Base-by-base conservation (phyloP, 2,888 invertebrate genomes). In the Atethmia centrago region DNA sequence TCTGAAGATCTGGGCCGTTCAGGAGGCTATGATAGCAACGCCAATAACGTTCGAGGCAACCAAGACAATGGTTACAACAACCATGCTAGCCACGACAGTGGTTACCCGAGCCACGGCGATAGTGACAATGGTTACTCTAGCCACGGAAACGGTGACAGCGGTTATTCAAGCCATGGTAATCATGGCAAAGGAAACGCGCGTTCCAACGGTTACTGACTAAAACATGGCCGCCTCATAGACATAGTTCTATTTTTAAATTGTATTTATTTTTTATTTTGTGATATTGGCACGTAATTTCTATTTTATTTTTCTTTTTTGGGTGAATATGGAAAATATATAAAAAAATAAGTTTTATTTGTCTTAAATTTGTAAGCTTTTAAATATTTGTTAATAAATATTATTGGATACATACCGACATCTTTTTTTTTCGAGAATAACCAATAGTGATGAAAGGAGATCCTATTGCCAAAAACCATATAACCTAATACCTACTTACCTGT, bases 11-110 rank as follows among this genome's bases (percentile, higher is more conserved):
- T 91, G 0, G 80, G 86, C 8, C 92, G 93, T 40, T 91, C 92
- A 14, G 95, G 95, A n/a, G 95, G 95, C 0, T 96, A 95, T 72
- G 94, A 94, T 61, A 83, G 86, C 21, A 95, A 95, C 70, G 91
- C 94, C 0, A 91, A 90, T 75, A 92, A 91, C 62, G 81, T 88
- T 10, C 92, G 90, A 58, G 86, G 79, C 76, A 79, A 80, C 79
- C 85, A 86, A 61, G 81, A 74, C 61, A 84, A 82, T 69, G 82
- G 81, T 25, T 78, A 82, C 61, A 77, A 70, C 45, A 76, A 88
- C 85, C 89, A 90, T 83, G 87, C 76, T 9, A 42, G 12, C 67
- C 84, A 82, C 42, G 82, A 87, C 79, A 83, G 71, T 78, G 83
- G 87, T 74, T 85, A 85, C 69, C 68, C 84, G 67, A 84, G 74